Evolutionary conservation across 2,797 vertebrate species (phyloP).

Genomic region (Hydrocynus forskahlii): DNA sequence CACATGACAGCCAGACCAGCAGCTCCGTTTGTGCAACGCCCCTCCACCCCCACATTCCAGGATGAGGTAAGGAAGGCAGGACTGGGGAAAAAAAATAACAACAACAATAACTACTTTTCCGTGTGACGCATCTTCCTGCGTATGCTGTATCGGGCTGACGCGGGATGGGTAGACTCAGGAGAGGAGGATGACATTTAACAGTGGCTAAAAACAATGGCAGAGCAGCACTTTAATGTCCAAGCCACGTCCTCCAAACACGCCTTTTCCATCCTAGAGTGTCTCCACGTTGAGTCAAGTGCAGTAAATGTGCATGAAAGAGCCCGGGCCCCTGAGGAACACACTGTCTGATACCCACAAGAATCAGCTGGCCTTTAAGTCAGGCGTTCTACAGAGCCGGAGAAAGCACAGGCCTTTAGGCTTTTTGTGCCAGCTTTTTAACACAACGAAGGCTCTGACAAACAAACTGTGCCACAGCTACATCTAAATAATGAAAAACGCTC

Average conservation of each 20-base stretch:
- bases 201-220: constrained; percentile 76
- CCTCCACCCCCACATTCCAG: constrained; percentile 31
- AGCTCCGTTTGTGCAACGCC: constrained; percentile 38
- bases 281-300: constrained; percentile 81
- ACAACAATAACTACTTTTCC: constrained; percentile 61
- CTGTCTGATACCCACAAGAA: constrained; percentile 79
- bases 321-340: constrained; percentile 72
- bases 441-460: constrained; percentile 63
- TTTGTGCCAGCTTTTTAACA: constrained; percentile 55
- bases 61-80: constrained; percentile 27
- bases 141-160: constrained; percentile 57
- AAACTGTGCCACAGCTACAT: constrained; percentile 54
- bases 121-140: constrained; percentile 64
- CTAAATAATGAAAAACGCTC: constrained; percentile 48
- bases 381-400: constrained; percentile 64
- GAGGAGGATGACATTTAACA: constrained; percentile 81
- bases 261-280: constrained; percentile 84
- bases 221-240: constrained; percentile 80
- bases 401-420: constrained; percentile 59
- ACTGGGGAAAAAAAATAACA: constrained; percentile 24
- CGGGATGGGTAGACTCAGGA: constrained; percentile 68
- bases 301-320: constrained; percentile 84
- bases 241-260: constrained; percentile 80
- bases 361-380: constrained; percentile 79
- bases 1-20: constrained; percentile 54